Conservation (phyloP, 35 echinoderm and acorn worm species). For the Apostichopus californicus region DNA sequence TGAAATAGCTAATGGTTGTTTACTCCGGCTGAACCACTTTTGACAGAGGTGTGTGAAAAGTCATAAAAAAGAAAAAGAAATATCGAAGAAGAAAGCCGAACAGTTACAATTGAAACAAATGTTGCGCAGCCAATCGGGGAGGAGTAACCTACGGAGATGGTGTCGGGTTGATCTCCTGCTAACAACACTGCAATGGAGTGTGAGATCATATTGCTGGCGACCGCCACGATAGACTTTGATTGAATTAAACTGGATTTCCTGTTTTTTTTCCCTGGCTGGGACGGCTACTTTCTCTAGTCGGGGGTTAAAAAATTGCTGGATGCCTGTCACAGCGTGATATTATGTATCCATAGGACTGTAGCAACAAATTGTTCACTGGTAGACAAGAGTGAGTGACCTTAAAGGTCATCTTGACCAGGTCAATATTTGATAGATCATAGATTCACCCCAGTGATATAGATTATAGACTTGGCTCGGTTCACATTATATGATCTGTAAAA, state of each 20-base stretch:
- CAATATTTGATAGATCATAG: background rate
- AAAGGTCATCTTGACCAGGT: slow-evolving; percentile 22
- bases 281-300: background rate
- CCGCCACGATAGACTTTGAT: slow-evolving; percentile 30
- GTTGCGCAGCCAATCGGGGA: slow-evolving; percentile 5
- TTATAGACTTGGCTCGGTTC: no score
- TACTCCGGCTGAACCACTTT: slow-evolving; percentile 21
- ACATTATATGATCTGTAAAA: no score
- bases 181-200: background rate
- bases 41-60: slow-evolving; percentile 43
- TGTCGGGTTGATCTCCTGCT: slow-evolving; percentile 4
- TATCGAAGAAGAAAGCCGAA: background rate
- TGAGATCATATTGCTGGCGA: slow-evolving; percentile 19
- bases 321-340: slow-evolving; percentile 8
- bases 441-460: no score
- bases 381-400: background rate
- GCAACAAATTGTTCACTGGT: background rate
- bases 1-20: background rate
- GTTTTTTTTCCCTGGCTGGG: background rate
- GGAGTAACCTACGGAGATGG: background rate
- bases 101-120: slow-evolving; percentile 39
- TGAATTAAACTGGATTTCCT: slow-evolving; percentile 36
- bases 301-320: background rate
- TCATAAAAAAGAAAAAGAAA: background rate
- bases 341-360: slow-evolving; percentile 1